Evolutionary conservation across 2,113 vertebrate species (phyloP), one percentile per base, ranked within the genome.

Genomic region (Charina bottae): DNA sequence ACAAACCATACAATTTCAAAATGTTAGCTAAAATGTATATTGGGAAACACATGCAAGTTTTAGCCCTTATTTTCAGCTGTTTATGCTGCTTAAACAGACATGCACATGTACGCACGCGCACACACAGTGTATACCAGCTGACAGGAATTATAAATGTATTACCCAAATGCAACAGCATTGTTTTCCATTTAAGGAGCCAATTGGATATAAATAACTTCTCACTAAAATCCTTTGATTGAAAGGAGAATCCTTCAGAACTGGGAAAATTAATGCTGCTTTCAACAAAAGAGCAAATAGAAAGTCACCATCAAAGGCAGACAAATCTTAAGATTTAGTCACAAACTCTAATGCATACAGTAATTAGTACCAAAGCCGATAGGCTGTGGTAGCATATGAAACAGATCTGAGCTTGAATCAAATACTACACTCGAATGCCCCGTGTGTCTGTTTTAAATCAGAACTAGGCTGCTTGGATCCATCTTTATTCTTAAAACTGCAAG

Each of bases 121-220:
- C 6, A 95, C 78, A 95, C 21, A 87, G 3, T 23, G 13, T n/a
- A 8, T 93, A 95, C 94, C 95, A 97, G 24, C 93, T 93, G 95
- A 33, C 89, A 93, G 92, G 96, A 95, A 95, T 97, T 90, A 97
- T 95, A 96, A 95, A 94, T 94, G 83, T 83, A 92, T 94, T 95
- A 94, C 85, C 94, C n/a, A 85, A 96, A 96, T 95, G 96, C 4
- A 85, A 94, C 85, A 11, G 94, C 95, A 92, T 96, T 96, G 95
- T 95, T 96, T 96, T 93, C 96, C 95, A 92, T 96, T 94, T 97
- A 96, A 95, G 95, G 95, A 96, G 86, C 89, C 91, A 94, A 85
- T 56, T 95, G 88, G 91, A 89, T 96, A 93, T 94, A 95, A 97
- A 95, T 91, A 96, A 95, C 92, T n/a, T 68, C 93, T 96, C 95